Evolutionary conservation across 1,140 invertebrate species (phyloP), one percentile per base, ranked within the genome.

Genomic region (Sarcophaga bullata): DNA sequence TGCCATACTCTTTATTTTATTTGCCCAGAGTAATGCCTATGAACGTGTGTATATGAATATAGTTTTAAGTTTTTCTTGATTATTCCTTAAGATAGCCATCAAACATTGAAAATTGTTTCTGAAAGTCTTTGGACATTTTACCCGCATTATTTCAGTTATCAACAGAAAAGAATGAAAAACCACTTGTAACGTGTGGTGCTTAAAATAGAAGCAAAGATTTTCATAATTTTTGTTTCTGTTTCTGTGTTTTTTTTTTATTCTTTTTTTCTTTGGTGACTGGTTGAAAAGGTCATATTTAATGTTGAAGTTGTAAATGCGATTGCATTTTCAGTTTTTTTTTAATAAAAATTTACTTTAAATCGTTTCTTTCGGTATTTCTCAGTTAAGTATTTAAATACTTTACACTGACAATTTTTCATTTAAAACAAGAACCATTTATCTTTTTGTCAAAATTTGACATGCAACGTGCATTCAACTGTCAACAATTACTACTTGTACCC

Each of bases 371-470:
- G 10, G 25, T 37, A 37, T 37, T 37, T 37, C 25, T 37, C 25
- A 2, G 25, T 37, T 37, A 37, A 37, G 25, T 19, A 8, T 68
- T 68, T 73, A 1, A 73, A 37, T 47, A 78, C 37, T 78, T 78
- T 78, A 78, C 75, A 50, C 75, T 50, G 75, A 49, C 75, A 50
- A 78, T 78, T 78, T 78, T 78, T 50, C 48, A 78, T 78, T 78
- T 50, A 50, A 49, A 19, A 78, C 75, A 52, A 78, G 75, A 78
- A 78, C 75, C 75, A 78, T 78, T 78, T 78, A 78, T 78, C 75
- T 78, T 78, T 78, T 78, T 78, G 75, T 78, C 75, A 78, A 78
- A 78, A 78, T 78, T 78, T 78, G 75, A 78, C 75, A 78, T 78
- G 75, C 75, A 78, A 78, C 75, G 75, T 78, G 75, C 75, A 78